Evolutionary conservation across 2,797 vertebrate genomes (phyloP).

Genomic region (Artibeus jamaicensis): DNA sequence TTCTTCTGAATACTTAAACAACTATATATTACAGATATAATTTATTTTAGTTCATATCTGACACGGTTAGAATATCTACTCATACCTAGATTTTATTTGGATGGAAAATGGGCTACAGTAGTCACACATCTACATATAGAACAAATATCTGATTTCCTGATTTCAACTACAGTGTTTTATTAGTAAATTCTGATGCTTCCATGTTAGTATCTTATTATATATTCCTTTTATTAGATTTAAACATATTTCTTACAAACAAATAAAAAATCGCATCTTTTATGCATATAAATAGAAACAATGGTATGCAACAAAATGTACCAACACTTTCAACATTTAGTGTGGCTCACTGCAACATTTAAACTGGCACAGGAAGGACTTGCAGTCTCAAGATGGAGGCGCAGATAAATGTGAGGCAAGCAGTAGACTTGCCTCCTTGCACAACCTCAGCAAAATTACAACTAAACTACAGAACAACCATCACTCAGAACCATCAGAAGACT

Average conservation of each 20-base stretch:
- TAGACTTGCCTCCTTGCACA: no score
- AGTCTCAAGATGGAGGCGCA: no score
- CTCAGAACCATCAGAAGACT: no score
- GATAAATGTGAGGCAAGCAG: no score
- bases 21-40: neutral
- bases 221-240: neutral
- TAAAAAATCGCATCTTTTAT: neutral
- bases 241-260: conserved; percentile 44
- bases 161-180: neutral
- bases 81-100: neutral
- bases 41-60: neutral
- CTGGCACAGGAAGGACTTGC: neutral
- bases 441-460: no score
- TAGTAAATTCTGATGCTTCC: neutral
- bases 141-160: neutral
- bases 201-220: neutral
- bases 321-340: neutral
- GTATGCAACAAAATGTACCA: neutral
- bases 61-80: neutral
- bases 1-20: neutral
- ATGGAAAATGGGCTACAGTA: neutral
- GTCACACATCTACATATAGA: neutral
- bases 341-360: neutral
- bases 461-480: no score
- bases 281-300: neutral